Evolutionary conservation across 2,797 vertebrate species (phyloP), one percentile per base, ranked within the genome.

Genomic region (Acropternis orthonyx): DNA sequence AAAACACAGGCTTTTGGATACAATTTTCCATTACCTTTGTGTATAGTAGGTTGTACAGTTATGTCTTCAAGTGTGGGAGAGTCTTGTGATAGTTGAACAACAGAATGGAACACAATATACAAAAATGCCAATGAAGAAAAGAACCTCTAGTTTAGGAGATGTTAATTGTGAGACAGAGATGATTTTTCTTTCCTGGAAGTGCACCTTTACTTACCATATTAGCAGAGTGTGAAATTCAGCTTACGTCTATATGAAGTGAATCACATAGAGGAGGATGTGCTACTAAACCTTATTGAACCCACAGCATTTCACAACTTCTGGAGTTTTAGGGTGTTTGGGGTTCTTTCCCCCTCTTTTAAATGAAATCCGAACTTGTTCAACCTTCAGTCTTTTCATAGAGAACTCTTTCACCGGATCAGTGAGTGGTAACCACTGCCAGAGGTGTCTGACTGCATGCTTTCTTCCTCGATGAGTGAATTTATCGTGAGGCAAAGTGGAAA

Each of bases 271-370:
- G 28, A 81, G 58, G 41, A 49, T 44, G 30, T 81, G 34, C 84
- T 65, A 20, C 28, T 41, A 52, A 74, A 61, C 1, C 0, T 49
- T 18, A 20, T 5, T 16, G 18, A 10, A 4, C 11, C 2, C 9
- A 4, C 6, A 56, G 28, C 23, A 37, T 69, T 87, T 92, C 62
- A 81, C 16, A 49, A 19, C 23, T 81, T 68, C 13, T 26, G 19
- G 15, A 56, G 14, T 56, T 41, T 56, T 56, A 56, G 21, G 7
- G 18, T 79, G 3, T 5, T 65, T 32, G 30, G 36, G 24, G 22
- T 68, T 48, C 19, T 88, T 83, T 62, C 62, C 4, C 18, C 6
- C 4, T 28, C 26, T 91, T 56, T 54, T 63, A 84, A 56, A 44
- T 78, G 77, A 93, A 84, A 84, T 61, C 49, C 46, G n/a, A 72